phyloP scores from a whole-genome alignment of 2,113 vertebrate genomes.

The Circaetus cinerascens region DNA sequence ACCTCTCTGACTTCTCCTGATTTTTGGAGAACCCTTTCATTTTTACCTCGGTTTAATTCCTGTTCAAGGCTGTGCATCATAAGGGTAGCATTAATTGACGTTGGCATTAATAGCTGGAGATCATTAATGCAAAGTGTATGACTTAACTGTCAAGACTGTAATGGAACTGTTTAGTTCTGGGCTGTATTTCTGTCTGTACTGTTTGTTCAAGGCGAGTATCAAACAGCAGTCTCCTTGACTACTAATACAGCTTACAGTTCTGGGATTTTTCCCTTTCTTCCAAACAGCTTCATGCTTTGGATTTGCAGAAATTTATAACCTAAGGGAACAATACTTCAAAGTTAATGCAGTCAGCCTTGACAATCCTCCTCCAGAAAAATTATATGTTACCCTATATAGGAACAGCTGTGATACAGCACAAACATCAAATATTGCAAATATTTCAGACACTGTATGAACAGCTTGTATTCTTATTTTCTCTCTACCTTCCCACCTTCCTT shows the following conservation, averaged over 20 bases:
- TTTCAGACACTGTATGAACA: not conserved
- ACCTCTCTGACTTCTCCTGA: not conserved
- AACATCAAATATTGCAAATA: not conserved
- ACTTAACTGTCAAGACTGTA: not conserved
- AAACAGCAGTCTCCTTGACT: not conserved
- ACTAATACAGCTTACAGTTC: not conserved
- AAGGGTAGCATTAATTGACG: not conserved
- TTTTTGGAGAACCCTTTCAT: not conserved
- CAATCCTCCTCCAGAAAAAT: constrained; percentile 47
- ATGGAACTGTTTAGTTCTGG: not conserved
- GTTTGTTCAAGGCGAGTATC: not conserved
- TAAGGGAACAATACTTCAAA: constrained; percentile 27
- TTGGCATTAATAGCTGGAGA: not conserved
- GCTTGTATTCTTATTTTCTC: constrained; percentile 15
- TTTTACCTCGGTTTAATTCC: not conserved
- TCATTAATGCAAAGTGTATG: not conserved
- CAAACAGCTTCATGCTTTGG: not conserved
- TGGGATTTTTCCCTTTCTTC: not conserved
- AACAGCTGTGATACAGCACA: constrained; percentile 12
- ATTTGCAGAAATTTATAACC: constrained; percentile 32
- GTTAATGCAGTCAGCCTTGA: constrained; percentile 28
- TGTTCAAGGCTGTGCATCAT: not conserved
- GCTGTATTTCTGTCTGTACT: not conserved
- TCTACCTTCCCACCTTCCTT: not conserved
- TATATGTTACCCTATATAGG: not conserved